These are phyloP conservation scores for Sarcophaga carnaria DNA, from an alignment of 2,888 invertebrate genomes.

Conservation along the genomic window DNA sequence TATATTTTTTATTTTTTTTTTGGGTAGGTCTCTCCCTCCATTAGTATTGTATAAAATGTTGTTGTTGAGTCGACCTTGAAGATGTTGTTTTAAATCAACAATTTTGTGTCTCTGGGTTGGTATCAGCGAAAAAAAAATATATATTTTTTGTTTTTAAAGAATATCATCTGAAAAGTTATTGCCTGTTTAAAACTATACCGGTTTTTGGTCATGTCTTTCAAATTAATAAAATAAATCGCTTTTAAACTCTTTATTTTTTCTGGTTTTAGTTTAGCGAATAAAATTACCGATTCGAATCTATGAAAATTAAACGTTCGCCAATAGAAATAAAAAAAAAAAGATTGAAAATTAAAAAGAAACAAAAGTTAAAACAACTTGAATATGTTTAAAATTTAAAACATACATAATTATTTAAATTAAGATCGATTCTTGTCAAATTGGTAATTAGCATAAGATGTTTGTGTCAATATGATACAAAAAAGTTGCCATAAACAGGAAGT, in stretches of 20 bases:
- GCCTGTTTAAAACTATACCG: conserved; percentile 24
- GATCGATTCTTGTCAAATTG: conserved; percentile 15
- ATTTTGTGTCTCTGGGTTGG: neutral
- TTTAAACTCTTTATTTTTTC: neutral
- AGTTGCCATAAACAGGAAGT: conserved; percentile 9
- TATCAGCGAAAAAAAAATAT: too few relatives aligned
- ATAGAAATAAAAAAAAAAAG: neutral
- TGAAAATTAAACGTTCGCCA: neutral
- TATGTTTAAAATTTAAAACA: neutral
- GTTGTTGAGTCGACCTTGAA: neutral
- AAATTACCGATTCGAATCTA: conserved; percentile 20
- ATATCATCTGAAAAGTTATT: neutral
- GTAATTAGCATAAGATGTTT: neutral
- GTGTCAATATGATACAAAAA: neutral
- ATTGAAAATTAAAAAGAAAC: neutral
- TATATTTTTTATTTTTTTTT: neutral
- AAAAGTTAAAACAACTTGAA: neutral
- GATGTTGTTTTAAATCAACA: conserved; percentile 11
- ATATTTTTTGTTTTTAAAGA: too few relatives aligned
- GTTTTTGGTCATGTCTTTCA: conserved; percentile 9
- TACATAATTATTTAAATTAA: conserved; percentile 4
- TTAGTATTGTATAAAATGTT: neutral
- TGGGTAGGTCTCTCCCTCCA: neutral
- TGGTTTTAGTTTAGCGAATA: neutral
- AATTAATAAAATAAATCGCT: conserved; percentile 4